These are phyloP conservation scores for Limosa lapponica DNA, from an alignment of 2,797 vertebrate species.

Conservation along the genomic window DNA sequence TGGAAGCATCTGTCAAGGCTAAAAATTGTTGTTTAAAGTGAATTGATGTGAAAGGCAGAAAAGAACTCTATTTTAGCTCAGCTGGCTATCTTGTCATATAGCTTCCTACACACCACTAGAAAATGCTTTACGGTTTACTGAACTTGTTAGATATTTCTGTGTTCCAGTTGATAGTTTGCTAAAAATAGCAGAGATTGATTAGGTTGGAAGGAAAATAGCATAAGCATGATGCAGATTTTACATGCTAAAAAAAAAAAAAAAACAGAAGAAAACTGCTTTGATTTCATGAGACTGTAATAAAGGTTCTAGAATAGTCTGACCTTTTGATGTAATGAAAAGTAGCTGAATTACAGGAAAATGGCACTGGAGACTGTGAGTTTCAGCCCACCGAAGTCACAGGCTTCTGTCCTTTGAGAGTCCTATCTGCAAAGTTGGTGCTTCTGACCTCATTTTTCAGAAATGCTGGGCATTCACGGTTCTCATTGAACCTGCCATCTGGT, in stretches of 20 bases:
- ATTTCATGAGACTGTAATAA: neutral
- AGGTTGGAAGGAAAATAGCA: neutral
- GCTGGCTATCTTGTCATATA: conserved; percentile 14
- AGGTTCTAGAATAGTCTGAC: neutral
- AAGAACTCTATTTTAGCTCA: conserved; percentile 23
- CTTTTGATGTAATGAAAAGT: neutral
- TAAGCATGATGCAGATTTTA: neutral
- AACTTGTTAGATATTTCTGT: conserved; percentile 25
- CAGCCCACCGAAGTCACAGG: neutral
- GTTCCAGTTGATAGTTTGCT: conserved; percentile 27
- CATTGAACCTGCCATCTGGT: neutral
- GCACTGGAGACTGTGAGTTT: neutral
- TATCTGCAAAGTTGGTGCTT: neutral
- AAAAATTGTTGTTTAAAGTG: conserved; percentile 40
- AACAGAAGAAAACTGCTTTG: neutral
- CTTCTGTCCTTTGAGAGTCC: neutral
- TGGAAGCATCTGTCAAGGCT: conserved; percentile 39
- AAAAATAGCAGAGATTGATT: conserved; percentile 31
- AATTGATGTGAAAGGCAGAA: conserved; percentile 50
- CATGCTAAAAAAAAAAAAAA: neutral
- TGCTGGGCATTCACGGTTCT: neutral
- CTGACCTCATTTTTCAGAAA: neutral
- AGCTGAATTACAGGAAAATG: neutral
- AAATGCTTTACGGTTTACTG: conserved; percentile 46
- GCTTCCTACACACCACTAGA: conserved; percentile 27